Base-by-base conservation (phyloP, 2,888 invertebrate genomes). In the Lasioglossum oenotherae region DNA sequence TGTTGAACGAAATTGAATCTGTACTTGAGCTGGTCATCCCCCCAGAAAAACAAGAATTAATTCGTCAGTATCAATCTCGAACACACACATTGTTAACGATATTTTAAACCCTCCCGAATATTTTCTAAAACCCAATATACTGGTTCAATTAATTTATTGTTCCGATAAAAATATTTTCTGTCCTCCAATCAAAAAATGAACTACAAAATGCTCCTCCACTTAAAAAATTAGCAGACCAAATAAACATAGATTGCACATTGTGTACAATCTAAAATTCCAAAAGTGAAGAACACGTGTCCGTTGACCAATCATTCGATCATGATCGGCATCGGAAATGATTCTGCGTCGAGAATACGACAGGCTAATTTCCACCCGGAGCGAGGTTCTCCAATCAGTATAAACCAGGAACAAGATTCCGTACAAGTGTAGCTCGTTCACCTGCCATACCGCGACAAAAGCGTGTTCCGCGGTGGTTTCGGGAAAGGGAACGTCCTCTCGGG, bases 381-480 rank as follows among this genome's bases (percentile, higher is more conserved):
- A 27, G n/a, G 60, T 27, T 27, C 27, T 64, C 27, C 27, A 27
- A 64, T 31, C 60, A 16, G 27, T 64, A 27, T 64, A 64, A 64
- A 27, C 60, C 27, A 64, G 27, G 27, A 64, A 35, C 67, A 35
- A 35, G 67, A 67, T 67, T 67, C 67, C 35, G 35, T 19, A 31
- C 67, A 35, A 31, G 35, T 31, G 31, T 67, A 35, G 41, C 23
- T 31, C 46, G 53, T 69, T 53, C 69, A 78, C 77, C 77, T 78
- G 77, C 38, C 69, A 23, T 64, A 23, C 64, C 44, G 38, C 64
- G 12, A 16, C 35, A 53, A 82, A 31, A 38, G 23, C 67, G 67
- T 67, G 31, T 67, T 41, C 69, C 77, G 27, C 31, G 78, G 31
- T 44, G 41, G n/a, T 27, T 74, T 31, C 23, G 35, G 14, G 44